Conservation (phyloP, 2,113 vertebrate genomes). For the Hemichromis elongatus region DNA sequence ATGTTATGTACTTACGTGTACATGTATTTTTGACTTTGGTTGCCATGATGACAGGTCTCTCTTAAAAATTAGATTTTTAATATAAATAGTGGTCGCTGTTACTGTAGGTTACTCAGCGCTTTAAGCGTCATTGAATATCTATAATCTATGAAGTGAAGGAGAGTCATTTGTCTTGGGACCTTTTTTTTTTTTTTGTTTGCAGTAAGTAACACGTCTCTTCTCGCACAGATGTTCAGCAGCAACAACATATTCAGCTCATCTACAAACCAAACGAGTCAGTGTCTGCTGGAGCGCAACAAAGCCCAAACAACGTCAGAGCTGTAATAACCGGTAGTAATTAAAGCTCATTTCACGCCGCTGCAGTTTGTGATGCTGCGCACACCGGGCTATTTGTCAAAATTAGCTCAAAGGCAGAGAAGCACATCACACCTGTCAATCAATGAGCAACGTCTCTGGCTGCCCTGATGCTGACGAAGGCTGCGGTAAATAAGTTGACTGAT, state of each 20-base stretch:
- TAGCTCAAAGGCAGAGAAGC: neutral
- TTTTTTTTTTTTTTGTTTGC: neutral
- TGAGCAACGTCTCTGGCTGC: neutral
- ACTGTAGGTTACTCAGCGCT: neutral
- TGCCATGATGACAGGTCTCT: neutral
- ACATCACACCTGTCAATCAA: conserved; percentile 27
- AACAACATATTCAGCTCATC: neutral
- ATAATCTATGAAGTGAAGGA: neutral
- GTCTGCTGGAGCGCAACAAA: neutral
- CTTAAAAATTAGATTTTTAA: neutral
- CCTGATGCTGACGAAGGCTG: neutral
- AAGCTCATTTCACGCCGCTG: conserved; percentile 37
- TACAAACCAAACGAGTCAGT: neutral
- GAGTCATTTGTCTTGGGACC: neutral
- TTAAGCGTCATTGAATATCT: neutral
- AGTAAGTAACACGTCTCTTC: neutral
- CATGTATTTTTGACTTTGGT: neutral
- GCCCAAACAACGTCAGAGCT: neutral
- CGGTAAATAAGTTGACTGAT: neutral
- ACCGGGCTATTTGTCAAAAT: conserved; percentile 24
- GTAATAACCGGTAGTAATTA: conserved; percentile 26
- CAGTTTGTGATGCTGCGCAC: neutral
- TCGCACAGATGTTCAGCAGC: neutral
- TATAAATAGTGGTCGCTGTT: too few relatives aligned
- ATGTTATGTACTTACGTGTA: neutral